Conservation (phyloP, 1,140 invertebrate genomes). For the Anoplophora glabripennis region DNA sequence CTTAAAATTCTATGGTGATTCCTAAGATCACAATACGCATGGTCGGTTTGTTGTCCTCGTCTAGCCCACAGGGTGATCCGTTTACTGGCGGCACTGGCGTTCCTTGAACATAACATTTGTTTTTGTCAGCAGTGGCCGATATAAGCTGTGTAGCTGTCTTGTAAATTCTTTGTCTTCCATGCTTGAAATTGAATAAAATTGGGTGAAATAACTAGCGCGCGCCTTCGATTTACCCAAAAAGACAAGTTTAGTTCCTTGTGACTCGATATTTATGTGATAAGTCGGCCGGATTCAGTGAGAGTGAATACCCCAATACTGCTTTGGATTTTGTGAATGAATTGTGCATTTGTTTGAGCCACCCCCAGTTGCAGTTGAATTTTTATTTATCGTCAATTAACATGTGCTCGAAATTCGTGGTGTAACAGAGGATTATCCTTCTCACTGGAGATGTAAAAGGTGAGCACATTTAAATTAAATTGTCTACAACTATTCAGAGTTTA, state of each 20-base stretch:
- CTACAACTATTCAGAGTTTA: no score
- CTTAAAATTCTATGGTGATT: no score
- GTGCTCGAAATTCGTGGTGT: no score
- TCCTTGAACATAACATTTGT: neutral
- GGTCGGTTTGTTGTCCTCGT: no score
- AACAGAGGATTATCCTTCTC: neutral
- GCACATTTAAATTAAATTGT: neutral
- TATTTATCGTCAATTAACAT: neutral
- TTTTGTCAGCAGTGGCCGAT: conserved; percentile 7
- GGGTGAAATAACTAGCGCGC: neutral
- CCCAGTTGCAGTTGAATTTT: neutral
- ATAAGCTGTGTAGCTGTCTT: neutral
- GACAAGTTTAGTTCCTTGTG: neutral
- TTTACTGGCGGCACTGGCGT: no score
- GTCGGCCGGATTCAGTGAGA: neutral
- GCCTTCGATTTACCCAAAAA: neutral
- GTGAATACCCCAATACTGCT: neutral
- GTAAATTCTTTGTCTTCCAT: conserved; percentile 3
- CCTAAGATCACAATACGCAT: no score
- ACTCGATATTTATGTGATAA: neutral
- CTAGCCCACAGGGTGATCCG: no score
- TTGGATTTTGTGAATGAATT: neutral
- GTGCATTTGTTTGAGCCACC: conserved; percentile 6
- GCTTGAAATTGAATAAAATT: conserved; percentile 2
- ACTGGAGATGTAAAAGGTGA: conserved; percentile 6